Conservation (phyloP, 2,797 vertebrate species). For the Hypotaenidia philippensis region DNA sequence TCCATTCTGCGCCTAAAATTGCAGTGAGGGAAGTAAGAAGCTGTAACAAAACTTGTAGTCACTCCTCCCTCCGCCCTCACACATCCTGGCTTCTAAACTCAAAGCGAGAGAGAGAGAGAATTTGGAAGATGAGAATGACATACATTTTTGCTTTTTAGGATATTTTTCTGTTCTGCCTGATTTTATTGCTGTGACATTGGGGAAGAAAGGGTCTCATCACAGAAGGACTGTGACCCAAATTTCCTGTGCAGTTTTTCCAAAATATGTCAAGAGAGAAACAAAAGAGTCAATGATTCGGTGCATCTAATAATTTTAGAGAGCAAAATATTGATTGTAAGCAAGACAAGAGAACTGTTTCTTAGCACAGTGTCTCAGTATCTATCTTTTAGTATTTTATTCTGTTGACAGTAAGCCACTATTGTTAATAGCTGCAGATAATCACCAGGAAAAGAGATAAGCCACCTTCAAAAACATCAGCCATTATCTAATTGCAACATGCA, state of each 20-base stretch:
- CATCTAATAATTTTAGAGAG: background rate
- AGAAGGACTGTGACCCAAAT: background rate
- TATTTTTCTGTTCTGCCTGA: background rate
- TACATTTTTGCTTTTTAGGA: background rate
- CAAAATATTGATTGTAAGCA: background rate
- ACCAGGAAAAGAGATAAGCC: background rate
- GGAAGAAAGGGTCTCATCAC: background rate
- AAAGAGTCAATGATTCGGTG: rapidly evolving
- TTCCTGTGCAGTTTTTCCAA: background rate
- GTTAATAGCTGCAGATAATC: background rate
- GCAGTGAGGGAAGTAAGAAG: background rate
- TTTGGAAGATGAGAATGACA: background rate
- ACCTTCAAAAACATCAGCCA: background rate
- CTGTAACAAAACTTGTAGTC: background rate
- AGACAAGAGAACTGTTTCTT: background rate
- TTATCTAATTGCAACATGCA: background rate
- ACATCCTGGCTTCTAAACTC: background rate
- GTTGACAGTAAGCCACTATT: background rate
- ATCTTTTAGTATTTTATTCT: background rate
- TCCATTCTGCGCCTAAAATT: background rate
- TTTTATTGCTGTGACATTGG: background rate
- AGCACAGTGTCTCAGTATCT: background rate
- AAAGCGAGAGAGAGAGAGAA: background rate
- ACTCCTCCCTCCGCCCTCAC: background rate
- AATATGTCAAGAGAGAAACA: background rate